Conservation (phyloP, 2,888 invertebrate genomes). For the Invenusta paracnida region DNA sequence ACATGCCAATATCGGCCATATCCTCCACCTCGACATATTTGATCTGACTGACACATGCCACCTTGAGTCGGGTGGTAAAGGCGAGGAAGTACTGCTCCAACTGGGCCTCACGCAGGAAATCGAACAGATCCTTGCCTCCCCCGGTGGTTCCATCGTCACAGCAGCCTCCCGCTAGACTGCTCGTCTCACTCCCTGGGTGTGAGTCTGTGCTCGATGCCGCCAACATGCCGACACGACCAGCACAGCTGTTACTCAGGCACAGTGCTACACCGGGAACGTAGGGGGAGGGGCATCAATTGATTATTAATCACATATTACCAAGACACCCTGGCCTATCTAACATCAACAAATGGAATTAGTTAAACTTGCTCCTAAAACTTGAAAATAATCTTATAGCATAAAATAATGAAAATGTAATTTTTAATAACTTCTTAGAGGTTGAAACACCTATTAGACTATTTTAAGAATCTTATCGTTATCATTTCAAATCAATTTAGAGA, state of each 20-base stretch:
- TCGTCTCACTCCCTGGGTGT: neutral
- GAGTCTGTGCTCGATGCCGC: neutral
- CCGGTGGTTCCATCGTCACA: neutral
- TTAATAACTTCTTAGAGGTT: too few species aligned
- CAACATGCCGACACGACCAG: neutral
- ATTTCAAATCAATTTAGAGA: too few species aligned
- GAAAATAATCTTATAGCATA: too few species aligned
- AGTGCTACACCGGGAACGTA: neutral
- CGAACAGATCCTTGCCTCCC: constrained; percentile 62
- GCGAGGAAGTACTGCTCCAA: constrained; percentile 80
- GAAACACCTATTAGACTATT: too few species aligned
- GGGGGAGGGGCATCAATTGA: too few species aligned
- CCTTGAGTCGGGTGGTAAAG: constrained; percentile 76
- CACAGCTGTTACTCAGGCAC: constrained; percentile 7
- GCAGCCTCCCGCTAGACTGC: neutral
- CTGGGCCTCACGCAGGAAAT: constrained; percentile 88
- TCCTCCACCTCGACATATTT: constrained; percentile 92
- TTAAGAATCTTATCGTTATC: too few species aligned
- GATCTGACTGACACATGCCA: constrained; percentile 64
- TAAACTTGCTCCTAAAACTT: too few species aligned
- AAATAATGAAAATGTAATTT: too few species aligned
- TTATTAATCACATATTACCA: too few species aligned
- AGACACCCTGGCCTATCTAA: too few species aligned
- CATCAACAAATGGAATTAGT: too few species aligned
- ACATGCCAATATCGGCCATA: constrained; percentile 81